phyloP scores from a whole-genome alignment of 1,140 invertebrate genomes.

The Penaeus indicus region DNA sequence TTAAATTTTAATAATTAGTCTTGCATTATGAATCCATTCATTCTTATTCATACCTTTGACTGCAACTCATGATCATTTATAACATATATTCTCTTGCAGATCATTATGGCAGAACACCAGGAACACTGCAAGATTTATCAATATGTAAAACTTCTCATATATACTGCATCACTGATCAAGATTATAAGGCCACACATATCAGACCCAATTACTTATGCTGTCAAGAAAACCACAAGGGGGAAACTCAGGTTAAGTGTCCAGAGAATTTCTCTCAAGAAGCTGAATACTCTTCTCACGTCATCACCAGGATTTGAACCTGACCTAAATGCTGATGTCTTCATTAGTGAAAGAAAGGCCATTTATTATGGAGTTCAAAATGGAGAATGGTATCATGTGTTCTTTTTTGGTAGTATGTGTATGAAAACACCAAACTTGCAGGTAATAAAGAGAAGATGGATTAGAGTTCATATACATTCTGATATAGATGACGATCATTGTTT shows the following conservation, averaged over 20 bases:
- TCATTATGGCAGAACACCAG: no score
- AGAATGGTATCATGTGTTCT: constrained; percentile 39
- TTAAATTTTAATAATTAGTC: no score
- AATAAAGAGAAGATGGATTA: constrained; percentile 45
- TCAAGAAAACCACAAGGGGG: not conserved
- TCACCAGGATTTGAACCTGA: constrained; percentile 28
- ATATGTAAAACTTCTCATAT: not conserved
- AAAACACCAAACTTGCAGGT: not conserved
- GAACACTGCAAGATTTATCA: no score
- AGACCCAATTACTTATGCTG: constrained; percentile 31
- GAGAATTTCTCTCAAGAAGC: constrained; percentile 15
- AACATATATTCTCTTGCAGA: no score
- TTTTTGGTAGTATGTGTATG: not conserved
- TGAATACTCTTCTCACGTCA: not conserved
- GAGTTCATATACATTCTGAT: no score
- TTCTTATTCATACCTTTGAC: no score
- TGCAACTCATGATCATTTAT: no score
- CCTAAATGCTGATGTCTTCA: constrained; percentile 43
- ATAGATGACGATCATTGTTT: no score
- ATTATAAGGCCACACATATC: constrained; percentile 37
- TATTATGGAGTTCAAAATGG: constrained; percentile 27
- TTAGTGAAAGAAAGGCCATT: constrained; percentile 35
- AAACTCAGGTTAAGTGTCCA: constrained; percentile 12
- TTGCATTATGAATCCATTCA: no score
- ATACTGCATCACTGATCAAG: constrained; percentile 38